phyloP scores from a whole-genome alignment of 2,113 vertebrate genomes.

The Benitochromis conjunctus region DNA sequence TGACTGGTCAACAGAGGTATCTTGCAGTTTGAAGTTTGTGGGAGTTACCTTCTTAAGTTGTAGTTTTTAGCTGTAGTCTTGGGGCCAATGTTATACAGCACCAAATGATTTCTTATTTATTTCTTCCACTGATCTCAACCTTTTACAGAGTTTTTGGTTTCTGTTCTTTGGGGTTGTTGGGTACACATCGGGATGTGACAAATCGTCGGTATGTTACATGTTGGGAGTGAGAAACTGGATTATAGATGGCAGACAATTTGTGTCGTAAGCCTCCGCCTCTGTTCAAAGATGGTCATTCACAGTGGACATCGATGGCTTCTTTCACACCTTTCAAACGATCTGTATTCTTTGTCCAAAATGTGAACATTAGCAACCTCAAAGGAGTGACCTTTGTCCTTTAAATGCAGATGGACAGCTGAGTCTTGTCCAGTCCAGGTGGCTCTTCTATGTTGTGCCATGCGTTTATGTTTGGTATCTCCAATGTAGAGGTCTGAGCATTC shows the following conservation, averaged over 20 bases:
- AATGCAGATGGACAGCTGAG: no score
- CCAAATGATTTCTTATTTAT: not conserved
- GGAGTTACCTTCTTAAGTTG: not conserved
- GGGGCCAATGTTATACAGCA: rapidly evolving
- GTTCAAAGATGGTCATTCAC: no score
- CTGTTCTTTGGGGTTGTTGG: not conserved
- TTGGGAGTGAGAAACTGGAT: not conserved
- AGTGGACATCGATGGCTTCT: no score
- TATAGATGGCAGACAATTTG: not conserved
- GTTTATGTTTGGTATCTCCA: no score
- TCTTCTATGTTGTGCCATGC: no score
- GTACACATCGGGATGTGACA: no score
- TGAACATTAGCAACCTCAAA: no score
- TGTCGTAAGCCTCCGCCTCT: not conserved
- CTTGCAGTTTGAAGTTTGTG: not conserved
- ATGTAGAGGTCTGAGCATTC: not conserved
- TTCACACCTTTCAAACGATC: no score
- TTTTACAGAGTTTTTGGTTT: not conserved
- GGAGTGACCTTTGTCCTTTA: no score
- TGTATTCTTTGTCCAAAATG: no score
- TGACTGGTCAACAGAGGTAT: not conserved
- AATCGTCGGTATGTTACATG: no score
- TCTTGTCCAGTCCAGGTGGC: no score
- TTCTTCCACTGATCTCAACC: not conserved
- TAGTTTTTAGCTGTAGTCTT: not conserved